Conservation (phyloP, 2,113 vertebrate species). For the Sinocyclocheilus anshuiensis region DNA sequence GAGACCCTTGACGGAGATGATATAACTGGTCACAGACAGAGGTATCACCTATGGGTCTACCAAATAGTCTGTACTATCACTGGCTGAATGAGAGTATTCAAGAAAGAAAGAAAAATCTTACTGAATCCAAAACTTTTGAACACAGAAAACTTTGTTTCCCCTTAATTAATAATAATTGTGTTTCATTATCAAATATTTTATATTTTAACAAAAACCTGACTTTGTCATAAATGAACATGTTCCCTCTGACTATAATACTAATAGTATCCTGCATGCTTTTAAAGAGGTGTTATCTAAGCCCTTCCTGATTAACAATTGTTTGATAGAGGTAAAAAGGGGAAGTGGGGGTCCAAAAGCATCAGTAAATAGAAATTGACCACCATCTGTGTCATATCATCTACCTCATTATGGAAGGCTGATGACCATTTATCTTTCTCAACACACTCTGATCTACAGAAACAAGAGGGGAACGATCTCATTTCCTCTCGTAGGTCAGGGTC, state of each 20-base stretch:
- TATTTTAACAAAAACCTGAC: background rate
- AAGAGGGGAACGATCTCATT: slow-evolving; percentile 33
- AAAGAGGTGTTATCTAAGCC: background rate
- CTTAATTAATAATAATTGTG: too few relatives aligned
- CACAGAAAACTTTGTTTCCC: too few relatives aligned
- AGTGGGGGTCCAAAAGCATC: slow-evolving; percentile 18
- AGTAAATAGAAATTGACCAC: slow-evolving; percentile 44
- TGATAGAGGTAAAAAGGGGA: background rate
- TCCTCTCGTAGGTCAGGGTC: slow-evolving; percentile 28
- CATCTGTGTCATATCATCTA: slow-evolving; percentile 45
- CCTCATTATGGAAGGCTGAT: slow-evolving; percentile 49
- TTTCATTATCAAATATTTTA: too few relatives aligned
- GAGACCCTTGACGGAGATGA: too few relatives aligned
- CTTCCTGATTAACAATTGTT: slow-evolving; percentile 20
- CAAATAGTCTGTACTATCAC: too few relatives aligned
- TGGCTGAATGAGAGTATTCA: too few relatives aligned
- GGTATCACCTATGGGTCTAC: too few relatives aligned
- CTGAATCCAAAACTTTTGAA: too few relatives aligned
- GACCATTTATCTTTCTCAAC: slow-evolving; percentile 45
- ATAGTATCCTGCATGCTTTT: background rate
- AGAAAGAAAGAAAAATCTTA: too few relatives aligned
- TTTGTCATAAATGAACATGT: background rate
- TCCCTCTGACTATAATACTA: background rate
- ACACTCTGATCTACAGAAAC: slow-evolving; percentile 42
- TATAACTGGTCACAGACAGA: too few relatives aligned